These are phyloP conservation scores for Xestia rhomboidea DNA, from an alignment of 2,888 invertebrate species.

Conservation along the genomic window DNA sequence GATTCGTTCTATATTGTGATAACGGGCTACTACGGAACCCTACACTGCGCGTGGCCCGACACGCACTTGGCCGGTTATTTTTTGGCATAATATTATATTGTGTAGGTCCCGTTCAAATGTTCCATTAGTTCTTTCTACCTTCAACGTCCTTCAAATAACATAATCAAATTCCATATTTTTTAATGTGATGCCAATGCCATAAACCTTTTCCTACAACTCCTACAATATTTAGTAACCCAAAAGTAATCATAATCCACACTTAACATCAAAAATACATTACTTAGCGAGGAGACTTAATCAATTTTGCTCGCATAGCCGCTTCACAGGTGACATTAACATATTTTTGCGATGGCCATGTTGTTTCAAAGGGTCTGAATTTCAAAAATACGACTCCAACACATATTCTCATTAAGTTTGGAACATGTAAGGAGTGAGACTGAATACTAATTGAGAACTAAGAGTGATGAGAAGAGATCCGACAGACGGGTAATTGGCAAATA, in stretches of 20 bases:
- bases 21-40: too few species aligned
- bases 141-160: not conserved
- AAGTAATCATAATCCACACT: constrained; percentile 52
- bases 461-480: constrained; percentile 73
- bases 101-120: not conserved
- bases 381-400: constrained; percentile 86
- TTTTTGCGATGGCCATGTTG: constrained; percentile 83
- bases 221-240: constrained; percentile 32
- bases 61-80: too few species aligned
- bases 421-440: constrained; percentile 86
- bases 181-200: not conserved
- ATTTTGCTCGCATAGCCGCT: constrained; percentile 74
- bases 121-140: not conserved
- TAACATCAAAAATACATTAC: constrained; percentile 67
- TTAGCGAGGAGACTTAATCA: constrained; percentile 71
- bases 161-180: not conserved
- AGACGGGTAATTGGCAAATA: constrained; percentile 65
- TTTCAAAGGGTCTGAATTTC: constrained; percentile 87
- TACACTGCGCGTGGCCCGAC: too few species aligned
- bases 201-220: not conserved
- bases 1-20: too few species aligned
- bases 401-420: constrained; percentile 89
- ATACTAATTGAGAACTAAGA: constrained; percentile 86
- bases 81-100: too few species aligned
- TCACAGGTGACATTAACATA: constrained; percentile 85